These are phyloP conservation scores for Dipodomys ordii DNA, from an alignment of 2,113 vertebrate genomes.

Conservation along the genomic window DNA sequence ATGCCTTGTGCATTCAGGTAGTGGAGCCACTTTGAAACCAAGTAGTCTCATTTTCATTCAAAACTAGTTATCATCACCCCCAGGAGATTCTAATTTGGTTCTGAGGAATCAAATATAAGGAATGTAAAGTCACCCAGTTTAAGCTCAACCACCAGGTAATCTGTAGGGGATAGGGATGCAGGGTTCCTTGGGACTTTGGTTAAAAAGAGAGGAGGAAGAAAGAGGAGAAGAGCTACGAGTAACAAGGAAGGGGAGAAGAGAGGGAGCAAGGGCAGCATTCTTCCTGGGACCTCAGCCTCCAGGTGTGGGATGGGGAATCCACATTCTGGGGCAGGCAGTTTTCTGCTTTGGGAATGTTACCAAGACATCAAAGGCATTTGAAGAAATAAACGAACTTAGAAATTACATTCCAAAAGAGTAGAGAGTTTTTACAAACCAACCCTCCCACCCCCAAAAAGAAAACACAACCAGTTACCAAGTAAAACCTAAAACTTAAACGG, in stretches of 20 bases:
- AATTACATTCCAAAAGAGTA: constrained; percentile 87
- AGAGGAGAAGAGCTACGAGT: not conserved
- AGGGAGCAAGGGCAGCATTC: constrained; percentile 6
- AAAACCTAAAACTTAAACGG: constrained; percentile 84
- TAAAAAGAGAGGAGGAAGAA: not conserved
- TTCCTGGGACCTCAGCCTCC: constrained; percentile 29
- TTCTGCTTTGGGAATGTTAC: constrained; percentile 75
- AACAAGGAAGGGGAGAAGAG: not conserved
- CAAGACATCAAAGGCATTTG: constrained; percentile 74
- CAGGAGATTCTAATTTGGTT: not conserved
- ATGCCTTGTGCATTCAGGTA: not conserved
- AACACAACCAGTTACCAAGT: constrained; percentile 79
- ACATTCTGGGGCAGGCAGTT: constrained; percentile 59
- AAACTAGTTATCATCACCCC: not conserved
- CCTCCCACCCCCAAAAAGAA: constrained; percentile 70
- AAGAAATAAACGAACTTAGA: constrained; percentile 84
- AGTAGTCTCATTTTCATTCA: constrained; percentile 26
- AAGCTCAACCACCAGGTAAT: not conserved
- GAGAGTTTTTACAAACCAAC: constrained; percentile 82
- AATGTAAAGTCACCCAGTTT: not conserved
- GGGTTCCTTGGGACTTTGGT: constrained; percentile 61
- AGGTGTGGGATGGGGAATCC: not conserved
- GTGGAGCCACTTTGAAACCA: not conserved
- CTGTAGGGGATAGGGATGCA: not conserved
- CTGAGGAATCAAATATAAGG: constrained; percentile 4